Percentiles rank a stretch among this genome's conserved stretches.
These are phyloP conservation scores for Lasioglossum lativentre DNA, from an alignment of 2,888 invertebrate genomes.

Conservation along the genomic window DNA sequence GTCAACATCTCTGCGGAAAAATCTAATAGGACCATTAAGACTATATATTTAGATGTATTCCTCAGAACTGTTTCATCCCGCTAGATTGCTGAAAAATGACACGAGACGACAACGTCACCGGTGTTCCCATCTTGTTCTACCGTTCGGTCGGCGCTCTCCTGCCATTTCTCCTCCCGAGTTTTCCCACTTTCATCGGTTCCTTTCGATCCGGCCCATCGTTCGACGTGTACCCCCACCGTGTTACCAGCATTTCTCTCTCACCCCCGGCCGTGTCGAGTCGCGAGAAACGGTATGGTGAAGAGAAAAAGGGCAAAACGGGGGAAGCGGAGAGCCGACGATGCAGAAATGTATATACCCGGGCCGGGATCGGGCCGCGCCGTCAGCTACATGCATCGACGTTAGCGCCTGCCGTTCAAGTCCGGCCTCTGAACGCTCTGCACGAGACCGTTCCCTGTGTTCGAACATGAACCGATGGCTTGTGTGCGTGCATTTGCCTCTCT, in stretches of 20 bases:
- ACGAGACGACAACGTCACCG: neutral
- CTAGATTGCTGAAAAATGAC: neutral
- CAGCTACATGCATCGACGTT: conserved; percentile 49
- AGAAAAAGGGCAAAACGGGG: conserved; percentile 42
- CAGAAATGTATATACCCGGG: conserved; percentile 48
- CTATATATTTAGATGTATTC: too few species aligned
- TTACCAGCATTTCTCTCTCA: neutral
- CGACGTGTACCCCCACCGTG: neutral
- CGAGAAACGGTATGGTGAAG: neutral
- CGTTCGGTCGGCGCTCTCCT: neutral
- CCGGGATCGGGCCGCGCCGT: conserved; percentile 30
- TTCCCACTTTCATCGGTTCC: conserved; percentile 21
- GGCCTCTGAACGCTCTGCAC: conserved; percentile 11
- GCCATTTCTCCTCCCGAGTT: conserved; percentile 14
- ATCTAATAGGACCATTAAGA: too few species aligned
- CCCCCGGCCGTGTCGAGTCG: neutral
- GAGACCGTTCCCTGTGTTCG: neutral
- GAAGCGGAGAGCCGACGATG: conserved; percentile 17
- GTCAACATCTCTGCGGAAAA: too few species aligned
- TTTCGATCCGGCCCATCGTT: neutral
- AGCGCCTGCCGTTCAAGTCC: conserved; percentile 48
- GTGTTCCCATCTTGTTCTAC: neutral
- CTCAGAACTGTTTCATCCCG: too few species aligned
- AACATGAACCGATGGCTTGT: neutral
- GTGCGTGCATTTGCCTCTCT: neutral